Evolutionary conservation across 2,888 invertebrate species (phyloP), one percentile per base, ranked within the genome.

Genomic region (Orthosia gothica): DNA sequence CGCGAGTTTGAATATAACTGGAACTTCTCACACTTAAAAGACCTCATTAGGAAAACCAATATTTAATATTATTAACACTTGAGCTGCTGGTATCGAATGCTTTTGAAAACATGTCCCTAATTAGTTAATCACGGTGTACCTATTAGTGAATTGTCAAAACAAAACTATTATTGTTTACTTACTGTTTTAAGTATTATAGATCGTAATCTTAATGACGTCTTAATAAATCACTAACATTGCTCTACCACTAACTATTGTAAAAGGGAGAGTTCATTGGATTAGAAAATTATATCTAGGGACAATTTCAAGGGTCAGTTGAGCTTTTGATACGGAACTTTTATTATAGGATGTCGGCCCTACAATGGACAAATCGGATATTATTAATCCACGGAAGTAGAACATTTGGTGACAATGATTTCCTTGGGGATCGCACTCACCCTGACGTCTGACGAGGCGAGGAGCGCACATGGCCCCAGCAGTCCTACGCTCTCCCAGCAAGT

Each of bases 401-500:
- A 67, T 62, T 76, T 68, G 73, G 74, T 69, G 62, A 73, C 47
- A 66, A 78, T 71, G 61, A 75, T 82, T 81, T 73, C 73, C 62
- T 75, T 74, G 84, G 87, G 83, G 85, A 82, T 80, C 75, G 81
- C 89, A 96, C 96, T 96, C 95, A 96, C 96, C 95, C 95, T 93
- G 92, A 93, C 92, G 88, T 95, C 96, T 75, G 96, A 94, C 71
- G 96, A 95, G 80, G 96, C 92, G 71, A 97, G 96, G 72, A 96
- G 94, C 89, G 97, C 96, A 91, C 97, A 96, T 82, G 97, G 97
- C 84, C 96, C 96, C 91, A 96, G 94, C 80, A 96, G 94, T 88
- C 96, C 96, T 92, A 96, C 96, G 83, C 94, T 96, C 86, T 97
- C 96, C 97, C 97, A 97, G 93, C 97, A 97, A 93, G 97, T 96